Percentiles rank a stretch among this genome's conserved stretches.
Evolutionary conservation across 2,113 vertebrate genomes (phyloP).

Genomic region (Elanus axillaris): DNA sequence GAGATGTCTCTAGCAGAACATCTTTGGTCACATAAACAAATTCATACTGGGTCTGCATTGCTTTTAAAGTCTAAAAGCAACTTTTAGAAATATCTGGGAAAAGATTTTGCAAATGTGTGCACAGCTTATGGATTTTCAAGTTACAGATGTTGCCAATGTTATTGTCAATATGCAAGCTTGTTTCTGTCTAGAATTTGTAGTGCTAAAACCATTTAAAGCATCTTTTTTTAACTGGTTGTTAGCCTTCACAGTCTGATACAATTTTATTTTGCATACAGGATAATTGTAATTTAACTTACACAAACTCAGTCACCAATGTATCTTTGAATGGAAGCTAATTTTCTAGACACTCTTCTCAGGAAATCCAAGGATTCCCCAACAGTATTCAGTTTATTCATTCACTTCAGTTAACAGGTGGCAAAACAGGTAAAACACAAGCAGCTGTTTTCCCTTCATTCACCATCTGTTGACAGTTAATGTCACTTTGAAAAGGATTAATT

Average conservation of each 20-base stretch:
- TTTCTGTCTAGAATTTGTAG: neutral
- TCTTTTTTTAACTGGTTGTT: neutral
- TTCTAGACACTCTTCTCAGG: neutral
- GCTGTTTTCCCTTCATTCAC: neutral
- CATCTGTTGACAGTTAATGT: neutral
- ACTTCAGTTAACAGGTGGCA: slow-evolving; percentile 23
- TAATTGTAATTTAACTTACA: neutral
- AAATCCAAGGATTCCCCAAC: neutral
- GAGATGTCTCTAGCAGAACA: neutral
- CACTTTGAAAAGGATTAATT: neutral
- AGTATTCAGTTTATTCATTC: neutral
- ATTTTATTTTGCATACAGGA: neutral
- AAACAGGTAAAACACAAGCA: neutral
- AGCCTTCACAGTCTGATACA: neutral
- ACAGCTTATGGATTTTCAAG: neutral
- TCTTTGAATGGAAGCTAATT: neutral
- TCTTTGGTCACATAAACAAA: neutral
- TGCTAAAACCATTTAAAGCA: neutral
- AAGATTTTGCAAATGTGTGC: neutral
- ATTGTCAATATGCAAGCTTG: neutral
- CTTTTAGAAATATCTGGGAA: neutral
- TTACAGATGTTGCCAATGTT: neutral
- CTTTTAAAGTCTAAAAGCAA: neutral
- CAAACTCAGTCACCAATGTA: neutral
- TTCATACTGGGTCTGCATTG: neutral